Conservation (phyloP, 2,113 vertebrate genomes). For the Columba livia region DNA sequence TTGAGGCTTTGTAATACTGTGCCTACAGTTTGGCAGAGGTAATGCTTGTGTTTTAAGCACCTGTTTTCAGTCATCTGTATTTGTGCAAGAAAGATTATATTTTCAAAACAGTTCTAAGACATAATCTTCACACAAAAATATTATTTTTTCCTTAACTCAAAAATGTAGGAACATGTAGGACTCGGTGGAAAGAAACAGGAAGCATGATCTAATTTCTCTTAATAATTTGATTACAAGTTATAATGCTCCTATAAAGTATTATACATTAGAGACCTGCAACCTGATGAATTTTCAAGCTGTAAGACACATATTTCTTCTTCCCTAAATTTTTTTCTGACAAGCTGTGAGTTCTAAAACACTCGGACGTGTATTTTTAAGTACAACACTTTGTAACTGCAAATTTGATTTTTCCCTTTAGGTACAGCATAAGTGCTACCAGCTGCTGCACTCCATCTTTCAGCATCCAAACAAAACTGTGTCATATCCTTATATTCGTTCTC, state of each 20-base stretch:
- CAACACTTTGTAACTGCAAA: background rate
- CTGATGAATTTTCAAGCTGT: background rate
- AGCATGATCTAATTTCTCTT: background rate
- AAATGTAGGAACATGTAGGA: background rate
- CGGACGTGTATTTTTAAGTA: background rate
- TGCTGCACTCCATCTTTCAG: conserved; percentile 89
- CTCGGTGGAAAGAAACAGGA: background rate
- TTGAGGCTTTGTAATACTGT: background rate
- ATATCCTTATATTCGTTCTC: conserved; percentile 84
- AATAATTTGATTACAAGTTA: background rate
- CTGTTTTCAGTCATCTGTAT: background rate
- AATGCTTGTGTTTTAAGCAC: background rate
- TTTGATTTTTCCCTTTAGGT: conserved; percentile 74
- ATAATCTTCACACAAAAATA: background rate
- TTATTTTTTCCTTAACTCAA: background rate
- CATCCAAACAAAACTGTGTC: conserved; percentile 76
- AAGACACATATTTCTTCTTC: background rate
- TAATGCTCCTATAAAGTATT: background rate
- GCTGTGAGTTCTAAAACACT: background rate
- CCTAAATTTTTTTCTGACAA: background rate
- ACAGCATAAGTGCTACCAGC: conserved; percentile 83
- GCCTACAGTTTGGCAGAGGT: background rate
- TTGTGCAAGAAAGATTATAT: background rate
- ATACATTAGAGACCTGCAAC: background rate
- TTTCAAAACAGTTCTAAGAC: background rate